Base-by-base conservation (phyloP, 2,113 vertebrate species). In the Elgaria multicarinata region DNA sequence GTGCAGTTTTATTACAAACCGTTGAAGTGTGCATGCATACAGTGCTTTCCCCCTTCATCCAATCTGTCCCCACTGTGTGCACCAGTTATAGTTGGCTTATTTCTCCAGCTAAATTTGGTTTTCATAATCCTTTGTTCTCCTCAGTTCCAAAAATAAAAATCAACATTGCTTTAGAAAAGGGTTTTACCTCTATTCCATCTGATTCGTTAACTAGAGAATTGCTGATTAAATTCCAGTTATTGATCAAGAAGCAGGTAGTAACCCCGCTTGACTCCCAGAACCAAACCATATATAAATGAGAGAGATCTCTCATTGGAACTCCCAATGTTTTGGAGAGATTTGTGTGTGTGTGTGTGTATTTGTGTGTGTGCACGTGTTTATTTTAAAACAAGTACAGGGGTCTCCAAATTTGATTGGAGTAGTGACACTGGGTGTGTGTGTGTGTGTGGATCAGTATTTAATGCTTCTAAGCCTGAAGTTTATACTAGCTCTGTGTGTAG, bases 11-110 rank as follows among this genome's bases (percentile, higher is more conserved):
- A 5, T 78, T 90, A 16, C 0, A 76, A 88, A 86, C 89, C 90
- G 85, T 94, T 93, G 44, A 67, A 95, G 91, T 93, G 1, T 90
- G 91, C 89, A 93, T 85, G 94, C 92, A 94, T 20, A 26, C 39
- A 0, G 2, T 0, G 92, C 93, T 92, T 77, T 93, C 82, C 83
- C 86, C 85, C 4, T 64, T 42, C 62, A 71, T 64, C 90, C 86
- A 76, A 0, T 90, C 85, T 91, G 79, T 93, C 90, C 83, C 87
- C 72, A 77, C 42, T 85, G 89, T 92, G 80, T 75, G 89, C 71
- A 78, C 81, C 42, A 81, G 58, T 85, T 55, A 92, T 44, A 93
- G 44, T 50, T 88, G 72, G 14, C 81, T 91, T 77, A 42, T 64
- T 90, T 77, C 7, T 79, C 83, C 72, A 66, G 84, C 87, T 93